Percentiles rank a stretch among this genome's conserved stretches.
Evolutionary conservation across 2,113 vertebrate species (phyloP).

Genomic region (Aptenodytes forsteri): DNA sequence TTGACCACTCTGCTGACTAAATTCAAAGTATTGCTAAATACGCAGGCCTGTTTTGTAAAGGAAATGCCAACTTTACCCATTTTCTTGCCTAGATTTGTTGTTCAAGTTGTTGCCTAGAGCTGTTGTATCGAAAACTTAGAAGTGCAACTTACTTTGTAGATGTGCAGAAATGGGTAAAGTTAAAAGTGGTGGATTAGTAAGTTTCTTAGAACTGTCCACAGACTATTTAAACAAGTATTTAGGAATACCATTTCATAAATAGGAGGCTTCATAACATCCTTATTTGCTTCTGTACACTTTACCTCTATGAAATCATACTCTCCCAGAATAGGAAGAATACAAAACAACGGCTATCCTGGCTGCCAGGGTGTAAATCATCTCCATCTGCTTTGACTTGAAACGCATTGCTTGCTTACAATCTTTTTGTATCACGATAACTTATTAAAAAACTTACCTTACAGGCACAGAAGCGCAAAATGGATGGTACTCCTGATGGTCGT

Average conservation of each 20-base stretch:
- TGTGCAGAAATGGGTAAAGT: neutral
- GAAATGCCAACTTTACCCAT: neutral
- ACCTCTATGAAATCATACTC: fast-evolving
- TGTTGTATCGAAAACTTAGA: neutral
- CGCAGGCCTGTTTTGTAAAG: neutral
- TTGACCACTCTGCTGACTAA: neutral
- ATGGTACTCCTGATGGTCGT: constrained; percentile 90
- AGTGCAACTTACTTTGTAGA: neutral
- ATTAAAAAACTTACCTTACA: constrained; percentile 33
- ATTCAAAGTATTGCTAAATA: neutral
- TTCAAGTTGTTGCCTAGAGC: neutral
- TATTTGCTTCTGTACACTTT: neutral
- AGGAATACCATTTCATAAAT: neutral
- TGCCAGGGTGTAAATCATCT: neutral
- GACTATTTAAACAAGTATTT: neutral
- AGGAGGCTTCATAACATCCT: neutral
- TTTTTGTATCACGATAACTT: neutral
- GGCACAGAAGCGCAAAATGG: constrained; percentile 95
- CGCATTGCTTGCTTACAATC: neutral
- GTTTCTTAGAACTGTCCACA: neutral
- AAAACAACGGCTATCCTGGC: fast-evolving
- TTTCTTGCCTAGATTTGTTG: neutral
- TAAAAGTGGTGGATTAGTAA: neutral
- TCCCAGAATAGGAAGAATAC: neutral
- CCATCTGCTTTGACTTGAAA: neutral